Conservation (phyloP, 2,113 vertebrate species). For the Rhea pennata region DNA sequence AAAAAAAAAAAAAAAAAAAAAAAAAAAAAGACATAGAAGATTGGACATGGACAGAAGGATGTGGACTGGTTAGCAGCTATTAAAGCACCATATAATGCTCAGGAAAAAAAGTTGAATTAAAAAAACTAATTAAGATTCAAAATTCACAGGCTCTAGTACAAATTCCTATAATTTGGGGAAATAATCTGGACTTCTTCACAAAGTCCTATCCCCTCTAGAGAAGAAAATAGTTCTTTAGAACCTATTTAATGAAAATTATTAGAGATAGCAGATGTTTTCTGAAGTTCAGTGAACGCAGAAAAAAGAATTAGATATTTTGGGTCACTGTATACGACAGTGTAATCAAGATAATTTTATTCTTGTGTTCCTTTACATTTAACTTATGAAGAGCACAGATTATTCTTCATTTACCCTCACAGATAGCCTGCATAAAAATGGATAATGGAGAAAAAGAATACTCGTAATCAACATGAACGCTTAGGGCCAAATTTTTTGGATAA, state of each 20-base stretch:
- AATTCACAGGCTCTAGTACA: background rate
- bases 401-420: background rate
- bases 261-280: background rate
- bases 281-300: background rate
- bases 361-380: background rate
- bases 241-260: background rate
- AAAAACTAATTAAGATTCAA: background rate
- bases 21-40: too few species aligned
- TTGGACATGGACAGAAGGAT: too few species aligned
- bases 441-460: background rate
- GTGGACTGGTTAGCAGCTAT: background rate
- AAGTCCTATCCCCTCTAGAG: background rate
- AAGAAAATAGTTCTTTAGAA: background rate
- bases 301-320: background rate
- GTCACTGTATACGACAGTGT: constrained; percentile 59
- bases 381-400: background rate
- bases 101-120: background rate
- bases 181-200: background rate
- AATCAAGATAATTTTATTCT: constrained; percentile 59
- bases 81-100: background rate
- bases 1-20: background rate
- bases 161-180: background rate
- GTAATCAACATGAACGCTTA: background rate
- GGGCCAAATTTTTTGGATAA: background rate
- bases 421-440: background rate